Conservation (phyloP, 2,888 invertebrate genomes). For the Ecliptopera silaceata region DNA sequence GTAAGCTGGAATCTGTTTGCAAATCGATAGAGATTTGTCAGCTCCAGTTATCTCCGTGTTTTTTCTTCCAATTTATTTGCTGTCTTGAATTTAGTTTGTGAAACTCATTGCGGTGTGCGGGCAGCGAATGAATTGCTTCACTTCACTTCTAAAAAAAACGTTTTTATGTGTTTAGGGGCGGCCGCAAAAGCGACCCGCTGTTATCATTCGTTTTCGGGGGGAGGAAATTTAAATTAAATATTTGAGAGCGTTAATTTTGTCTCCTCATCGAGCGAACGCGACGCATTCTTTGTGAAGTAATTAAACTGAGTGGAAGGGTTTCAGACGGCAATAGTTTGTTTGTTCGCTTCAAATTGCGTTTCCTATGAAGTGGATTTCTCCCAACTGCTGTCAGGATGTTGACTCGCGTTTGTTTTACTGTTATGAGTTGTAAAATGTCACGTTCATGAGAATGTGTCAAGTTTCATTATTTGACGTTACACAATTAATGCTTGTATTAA, state of each 20-base stretch:
- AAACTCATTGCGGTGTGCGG: constrained; percentile 52
- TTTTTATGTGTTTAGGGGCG: constrained; percentile 57
- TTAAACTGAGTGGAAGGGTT: constrained; percentile 83
- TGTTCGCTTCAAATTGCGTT: constrained; percentile 80
- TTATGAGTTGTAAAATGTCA: constrained; percentile 26
- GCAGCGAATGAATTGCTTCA: constrained; percentile 71
- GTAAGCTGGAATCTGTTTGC: constrained; percentile 48
- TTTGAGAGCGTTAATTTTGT: constrained; percentile 83
- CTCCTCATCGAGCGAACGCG: constrained; percentile 81
- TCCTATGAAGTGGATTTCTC: constrained; percentile 76
- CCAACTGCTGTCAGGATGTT: constrained; percentile 59
- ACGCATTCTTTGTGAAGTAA: constrained; percentile 83
- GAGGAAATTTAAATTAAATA: constrained; percentile 82
- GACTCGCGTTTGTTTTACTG: constrained; percentile 38
- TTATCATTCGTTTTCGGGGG: constrained; percentile 79
- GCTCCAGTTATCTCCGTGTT: constrained; percentile 56
- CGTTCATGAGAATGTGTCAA: background rate
- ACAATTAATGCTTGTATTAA: background rate
- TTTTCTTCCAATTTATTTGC: constrained; percentile 51
- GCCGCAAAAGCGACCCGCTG: constrained; percentile 62
- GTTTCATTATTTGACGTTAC: background rate
- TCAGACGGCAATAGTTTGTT: constrained; percentile 79
- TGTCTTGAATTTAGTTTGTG: constrained; percentile 59
- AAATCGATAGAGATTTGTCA: constrained; percentile 69
- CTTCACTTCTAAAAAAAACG: constrained; percentile 54